These are phyloP conservation scores for Hippopotamus amphibius DNA, from an alignment of 2,113 vertebrate species.

Conservation along the genomic window DNA sequence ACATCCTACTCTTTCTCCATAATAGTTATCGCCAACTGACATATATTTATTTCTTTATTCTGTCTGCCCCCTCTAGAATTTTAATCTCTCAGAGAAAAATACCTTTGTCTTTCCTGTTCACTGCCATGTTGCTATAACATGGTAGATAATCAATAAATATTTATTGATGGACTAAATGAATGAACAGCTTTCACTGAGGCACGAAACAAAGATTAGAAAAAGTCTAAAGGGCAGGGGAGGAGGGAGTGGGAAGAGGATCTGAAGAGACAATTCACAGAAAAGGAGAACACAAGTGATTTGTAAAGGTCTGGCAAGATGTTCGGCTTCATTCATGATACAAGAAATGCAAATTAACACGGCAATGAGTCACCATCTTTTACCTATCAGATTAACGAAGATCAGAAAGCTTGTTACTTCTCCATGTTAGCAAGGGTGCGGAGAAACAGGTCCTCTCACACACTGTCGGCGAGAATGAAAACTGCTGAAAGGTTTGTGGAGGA, in stretches of 20 bases:
- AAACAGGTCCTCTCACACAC: neutral
- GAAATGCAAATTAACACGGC: constrained; percentile 8
- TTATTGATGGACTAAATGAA: neutral
- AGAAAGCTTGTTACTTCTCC: neutral
- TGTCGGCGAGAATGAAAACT: neutral
- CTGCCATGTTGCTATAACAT: neutral
- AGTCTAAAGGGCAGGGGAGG: neutral
- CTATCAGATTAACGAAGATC: neutral
- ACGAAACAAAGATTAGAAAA: neutral
- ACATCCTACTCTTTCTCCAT: neutral
- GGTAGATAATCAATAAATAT: neutral
- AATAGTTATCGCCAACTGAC: neutral
- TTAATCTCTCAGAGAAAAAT: constrained; percentile 8
- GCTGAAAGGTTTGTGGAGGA: neutral
- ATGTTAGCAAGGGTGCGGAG: neutral
- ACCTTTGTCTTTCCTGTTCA: neutral
- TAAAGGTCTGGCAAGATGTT: neutral
- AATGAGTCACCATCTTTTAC: constrained; percentile 4
- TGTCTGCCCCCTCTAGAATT: constrained; percentile 11
- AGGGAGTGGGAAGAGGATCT: neutral
- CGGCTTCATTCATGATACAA: neutral
- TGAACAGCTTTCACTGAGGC: neutral
- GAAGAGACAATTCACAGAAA: constrained; percentile 16
- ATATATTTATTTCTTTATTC: neutral
- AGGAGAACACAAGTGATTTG: neutral